Conservation (phyloP, 2,113 vertebrate genomes). For the Lethenteron camtschaticum region DNA sequence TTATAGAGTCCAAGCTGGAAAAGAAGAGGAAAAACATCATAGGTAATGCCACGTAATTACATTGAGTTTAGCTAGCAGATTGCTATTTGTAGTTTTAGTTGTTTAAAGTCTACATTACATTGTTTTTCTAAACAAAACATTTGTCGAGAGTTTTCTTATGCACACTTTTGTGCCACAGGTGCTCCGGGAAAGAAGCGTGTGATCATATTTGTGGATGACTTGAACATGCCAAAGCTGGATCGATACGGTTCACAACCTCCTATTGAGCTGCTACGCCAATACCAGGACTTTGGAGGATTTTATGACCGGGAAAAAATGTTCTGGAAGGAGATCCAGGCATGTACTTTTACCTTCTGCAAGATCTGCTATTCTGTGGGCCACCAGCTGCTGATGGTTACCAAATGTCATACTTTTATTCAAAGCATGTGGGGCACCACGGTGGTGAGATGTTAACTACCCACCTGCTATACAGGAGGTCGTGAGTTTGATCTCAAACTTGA, state of each 20-base stretch:
- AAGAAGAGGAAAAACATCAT: constrained; percentile 47
- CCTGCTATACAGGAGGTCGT: too few relatives aligned
- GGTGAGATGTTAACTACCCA: too few relatives aligned
- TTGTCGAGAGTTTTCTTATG: neutral
- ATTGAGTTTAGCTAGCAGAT: neutral
- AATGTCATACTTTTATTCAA: too few relatives aligned
- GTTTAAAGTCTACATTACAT: too few relatives aligned
- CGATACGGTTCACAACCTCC: constrained; percentile 49
- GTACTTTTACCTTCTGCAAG: neutral
- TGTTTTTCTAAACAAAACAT: neutral
- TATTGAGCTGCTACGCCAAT: constrained; percentile 45
- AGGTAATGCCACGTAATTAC: constrained; percentile 17
- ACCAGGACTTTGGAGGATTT: constrained; percentile 50
- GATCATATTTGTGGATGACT: constrained; percentile 50
- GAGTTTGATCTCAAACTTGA: too few relatives aligned
- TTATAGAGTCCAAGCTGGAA: constrained; percentile 53
- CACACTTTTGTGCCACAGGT: constrained; percentile 18
- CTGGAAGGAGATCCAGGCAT: constrained; percentile 51
- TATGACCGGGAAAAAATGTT: constrained; percentile 46
- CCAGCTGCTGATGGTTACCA: too few relatives aligned
- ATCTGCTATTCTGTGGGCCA: too few relatives aligned
- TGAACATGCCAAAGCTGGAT: constrained; percentile 55
- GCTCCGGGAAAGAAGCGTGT: constrained; percentile 38
- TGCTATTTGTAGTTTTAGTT: too few relatives aligned
- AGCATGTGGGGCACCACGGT: too few relatives aligned